Evolutionary conservation across 2,888 invertebrate species (phyloP).

Genomic region (Lumbricus terrestris): DNA sequence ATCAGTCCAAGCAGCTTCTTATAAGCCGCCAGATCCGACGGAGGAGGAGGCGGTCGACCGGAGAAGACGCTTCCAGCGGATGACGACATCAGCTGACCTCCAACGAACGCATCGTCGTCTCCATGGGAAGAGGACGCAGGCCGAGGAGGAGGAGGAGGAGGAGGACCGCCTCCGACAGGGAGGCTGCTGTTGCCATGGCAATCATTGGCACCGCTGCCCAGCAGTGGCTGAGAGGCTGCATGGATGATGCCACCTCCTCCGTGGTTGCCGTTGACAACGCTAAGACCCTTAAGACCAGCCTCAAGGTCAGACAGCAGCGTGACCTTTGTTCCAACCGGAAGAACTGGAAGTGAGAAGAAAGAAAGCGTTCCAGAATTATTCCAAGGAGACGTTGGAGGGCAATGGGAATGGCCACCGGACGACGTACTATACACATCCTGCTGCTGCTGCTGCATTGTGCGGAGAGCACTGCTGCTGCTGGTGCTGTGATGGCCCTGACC

Average conservation of each 20-base stretch:
- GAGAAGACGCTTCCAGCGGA: background rate
- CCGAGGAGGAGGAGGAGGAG: too few species aligned
- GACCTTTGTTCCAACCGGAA: slow-evolving; percentile 33
- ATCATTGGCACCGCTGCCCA: background rate
- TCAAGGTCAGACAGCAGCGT: slow-evolving; percentile 36
- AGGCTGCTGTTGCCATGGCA: background rate
- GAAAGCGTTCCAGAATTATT: slow-evolving; percentile 5
- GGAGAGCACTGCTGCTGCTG: too few species aligned
- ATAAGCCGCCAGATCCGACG: slow-evolving; percentile 56
- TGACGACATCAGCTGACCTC: background rate
- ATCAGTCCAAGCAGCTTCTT: slow-evolving; percentile 55
- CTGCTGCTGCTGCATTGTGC: background rate
- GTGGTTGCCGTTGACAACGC: background rate
- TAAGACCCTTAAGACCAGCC: slow-evolving; percentile 24
- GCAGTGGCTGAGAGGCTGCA: background rate
- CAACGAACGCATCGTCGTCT: background rate
- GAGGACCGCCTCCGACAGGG: too few species aligned
- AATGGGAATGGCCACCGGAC: background rate
- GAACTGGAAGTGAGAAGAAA: slow-evolving; percentile 19
- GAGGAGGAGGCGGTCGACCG: background rate
- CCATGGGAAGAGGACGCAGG: background rate
- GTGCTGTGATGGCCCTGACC: background rate
- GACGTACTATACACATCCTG: background rate
- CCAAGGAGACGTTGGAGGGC: background rate
- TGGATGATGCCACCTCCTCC: background rate